A percentile compares a stretch with the other conserved stretches of the same genome.
Conservation (phyloP, 1,140 invertebrate species). For the Drosophila sp. region DNA sequence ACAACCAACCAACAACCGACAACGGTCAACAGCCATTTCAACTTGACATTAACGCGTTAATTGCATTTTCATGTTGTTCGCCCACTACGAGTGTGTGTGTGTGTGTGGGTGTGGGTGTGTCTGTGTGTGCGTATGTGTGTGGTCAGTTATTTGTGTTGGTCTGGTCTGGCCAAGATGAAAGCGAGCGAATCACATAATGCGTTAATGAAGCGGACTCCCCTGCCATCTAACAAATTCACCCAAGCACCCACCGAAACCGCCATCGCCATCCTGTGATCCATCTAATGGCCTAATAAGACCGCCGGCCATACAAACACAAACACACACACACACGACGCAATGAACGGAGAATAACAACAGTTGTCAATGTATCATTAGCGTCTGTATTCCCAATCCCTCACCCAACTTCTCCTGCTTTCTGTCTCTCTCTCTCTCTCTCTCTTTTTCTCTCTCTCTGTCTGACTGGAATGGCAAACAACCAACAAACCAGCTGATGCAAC, state of each 20-base stretch:
- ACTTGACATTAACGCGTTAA: constrained; percentile 77
- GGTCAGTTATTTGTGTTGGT: constrained; percentile 22
- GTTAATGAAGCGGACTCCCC: constrained; percentile 58
- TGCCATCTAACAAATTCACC: constrained; percentile 2
- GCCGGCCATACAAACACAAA: constrained; percentile 41
- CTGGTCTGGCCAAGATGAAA: constrained; percentile 30
- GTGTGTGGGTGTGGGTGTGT: constrained; percentile 34
- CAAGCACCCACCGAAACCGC: constrained; percentile 8
- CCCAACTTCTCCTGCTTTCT: background rate
- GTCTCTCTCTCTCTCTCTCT: constrained; percentile 14
- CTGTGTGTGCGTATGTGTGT: constrained; percentile 13
- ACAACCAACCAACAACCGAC: constrained; percentile 26
- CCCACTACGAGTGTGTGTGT: constrained; percentile 35
- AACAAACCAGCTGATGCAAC: constrained; percentile 49
- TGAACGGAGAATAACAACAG: constrained; percentile 54
- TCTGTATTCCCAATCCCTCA: constrained; percentile 3
- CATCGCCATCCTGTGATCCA: constrained; percentile 30
- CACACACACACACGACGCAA: constrained; percentile 32
- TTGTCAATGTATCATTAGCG: constrained; percentile 73
- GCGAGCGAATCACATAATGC: constrained; percentile 43
- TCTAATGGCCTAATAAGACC: constrained; percentile 59
- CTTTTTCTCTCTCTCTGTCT: constrained; percentile 14
- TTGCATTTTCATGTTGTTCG: constrained; percentile 77
- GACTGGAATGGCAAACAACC: constrained; percentile 22
- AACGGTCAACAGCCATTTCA: constrained; percentile 57